Percentiles rank a stretch among this genome's conserved stretches.
Evolutionary conservation across 2,113 vertebrate species (phyloP).

Genomic region (Antechinus stuartii): DNA sequence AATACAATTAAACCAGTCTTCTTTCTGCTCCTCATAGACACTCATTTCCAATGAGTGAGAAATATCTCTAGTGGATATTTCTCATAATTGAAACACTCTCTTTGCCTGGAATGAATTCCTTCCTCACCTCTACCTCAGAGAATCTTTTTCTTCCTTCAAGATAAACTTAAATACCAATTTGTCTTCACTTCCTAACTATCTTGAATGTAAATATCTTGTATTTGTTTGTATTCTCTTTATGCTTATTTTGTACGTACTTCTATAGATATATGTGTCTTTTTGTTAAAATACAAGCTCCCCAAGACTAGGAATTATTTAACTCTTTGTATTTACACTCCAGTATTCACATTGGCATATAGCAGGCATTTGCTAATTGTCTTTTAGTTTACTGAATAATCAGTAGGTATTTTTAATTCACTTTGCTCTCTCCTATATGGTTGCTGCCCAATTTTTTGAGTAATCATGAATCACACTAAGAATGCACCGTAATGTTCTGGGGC

Average conservation of each 20-base stretch:
- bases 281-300: neutral
- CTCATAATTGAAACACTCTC: neutral
- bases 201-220: neutral
- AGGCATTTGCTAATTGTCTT: neutral
- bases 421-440: neutral
- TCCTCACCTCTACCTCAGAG: neutral
- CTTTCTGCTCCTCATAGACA: neutral
- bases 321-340: neutral
- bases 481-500: neutral
- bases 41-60: neutral
- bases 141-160: neutral
- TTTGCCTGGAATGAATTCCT: neutral
- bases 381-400: neutral
- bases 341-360: no score
- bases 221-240: neutral
- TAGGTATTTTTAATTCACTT: neutral
- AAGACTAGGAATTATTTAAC: neutral
- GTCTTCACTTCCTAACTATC: neutral
- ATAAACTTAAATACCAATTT: neutral
- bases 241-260: neutral
- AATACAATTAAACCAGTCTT: neutral
- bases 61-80: neutral
- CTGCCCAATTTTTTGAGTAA: neutral
- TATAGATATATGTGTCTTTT: neutral
- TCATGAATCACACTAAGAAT: neutral